A percentile compares a stretch with the other conserved stretches of the same genome.
Conservation (phyloP, 2,113 vertebrate species). For the Lampris megalopsis region DNA sequence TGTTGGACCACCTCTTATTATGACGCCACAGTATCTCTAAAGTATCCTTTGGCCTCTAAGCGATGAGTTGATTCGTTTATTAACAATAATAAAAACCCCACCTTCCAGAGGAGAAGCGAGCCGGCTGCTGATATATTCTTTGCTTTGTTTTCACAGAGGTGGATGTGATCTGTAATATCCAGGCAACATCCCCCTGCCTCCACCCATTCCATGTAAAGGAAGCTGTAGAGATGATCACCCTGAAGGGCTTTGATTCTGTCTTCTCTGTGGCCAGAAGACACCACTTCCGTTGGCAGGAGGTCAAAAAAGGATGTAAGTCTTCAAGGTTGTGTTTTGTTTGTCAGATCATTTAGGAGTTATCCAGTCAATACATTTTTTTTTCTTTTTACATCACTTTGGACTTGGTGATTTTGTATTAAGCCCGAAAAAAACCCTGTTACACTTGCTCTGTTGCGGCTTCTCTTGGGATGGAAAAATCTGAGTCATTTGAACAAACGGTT, state of each 20-base stretch:
- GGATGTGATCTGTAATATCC: slow-evolving; percentile 92
- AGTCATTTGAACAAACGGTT: too few relatives aligned
- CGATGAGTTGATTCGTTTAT: too few relatives aligned
- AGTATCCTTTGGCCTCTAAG: too few relatives aligned
- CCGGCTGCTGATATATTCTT: not conserved
- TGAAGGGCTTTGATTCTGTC: slow-evolving; percentile 87
- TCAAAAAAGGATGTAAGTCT: slow-evolving; percentile 85
- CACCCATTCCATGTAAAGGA: slow-evolving; percentile 89
- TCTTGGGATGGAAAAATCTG: too few relatives aligned
- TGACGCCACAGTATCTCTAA: too few relatives aligned
- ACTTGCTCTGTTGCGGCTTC: too few relatives aligned
- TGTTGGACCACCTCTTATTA: too few relatives aligned
- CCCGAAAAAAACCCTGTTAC: too few relatives aligned
- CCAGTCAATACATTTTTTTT: not conserved
- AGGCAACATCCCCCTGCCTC: slow-evolving; percentile 95
- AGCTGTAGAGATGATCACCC: slow-evolving; percentile 84
- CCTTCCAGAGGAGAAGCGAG: too few relatives aligned
- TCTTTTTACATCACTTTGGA: too few relatives aligned
- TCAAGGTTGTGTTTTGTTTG: not conserved
- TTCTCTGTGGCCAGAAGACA: slow-evolving; percentile 93
- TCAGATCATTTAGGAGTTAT: not conserved
- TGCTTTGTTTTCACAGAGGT: slow-evolving; percentile 82
- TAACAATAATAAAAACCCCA: too few relatives aligned
- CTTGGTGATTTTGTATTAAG: too few relatives aligned
- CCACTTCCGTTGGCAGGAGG: slow-evolving; percentile 94